Evolutionary conservation across 2,113 vertebrate species (phyloP), one percentile per base, ranked within the genome.

Genomic region (Suncus etruscus): DNA sequence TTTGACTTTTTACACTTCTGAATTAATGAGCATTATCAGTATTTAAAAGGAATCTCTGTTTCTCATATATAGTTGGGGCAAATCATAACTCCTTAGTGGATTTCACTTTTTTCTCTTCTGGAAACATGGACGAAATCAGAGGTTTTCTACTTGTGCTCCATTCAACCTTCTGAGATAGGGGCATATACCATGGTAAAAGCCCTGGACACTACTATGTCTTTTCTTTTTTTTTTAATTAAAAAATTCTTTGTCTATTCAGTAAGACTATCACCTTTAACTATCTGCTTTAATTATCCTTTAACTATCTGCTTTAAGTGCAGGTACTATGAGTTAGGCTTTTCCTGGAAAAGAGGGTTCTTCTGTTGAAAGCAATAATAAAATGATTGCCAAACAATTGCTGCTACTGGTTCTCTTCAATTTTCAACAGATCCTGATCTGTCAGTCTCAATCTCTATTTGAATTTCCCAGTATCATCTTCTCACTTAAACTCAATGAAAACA

Each of bases 41-140:
- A 61, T 16, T 84, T 75, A 79, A 75, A 47, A 90, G 79, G 27
- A 51, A 6, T 22, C 50, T 92, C 58, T 66, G 54, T 73, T 72
- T n/a, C 54, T 93, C 15, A 2, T n/a, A 31, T 20, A 20, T 20
- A 78, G 72, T 80, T 12, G 84, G 32, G 25, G 11, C 11, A 85
- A 84, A 87, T 84, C 29, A 25, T 16, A 87, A 29, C 22, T 87
- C 3, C 12, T 29, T 83, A 66, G 14, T 45, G n/a, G 4, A 48
- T 4, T 84, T 83, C n/a, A 25, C 22, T 54, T 54, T 51, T 69
- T 50, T 39, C 85, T 48, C 18, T 90, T 85, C 6, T 65, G 24
- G 47, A 92, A 48, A 10, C 25, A 78, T 77, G 54, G 27, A 81
- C 27, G 75, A 66, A 32, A 83, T 25, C 18, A 76, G 25, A 54